A percentile compares a stretch with the other conserved stretches of the same genome.
Evolutionary conservation across 2,113 vertebrate species (phyloP).

Genomic region (Bucco capensis): DNA sequence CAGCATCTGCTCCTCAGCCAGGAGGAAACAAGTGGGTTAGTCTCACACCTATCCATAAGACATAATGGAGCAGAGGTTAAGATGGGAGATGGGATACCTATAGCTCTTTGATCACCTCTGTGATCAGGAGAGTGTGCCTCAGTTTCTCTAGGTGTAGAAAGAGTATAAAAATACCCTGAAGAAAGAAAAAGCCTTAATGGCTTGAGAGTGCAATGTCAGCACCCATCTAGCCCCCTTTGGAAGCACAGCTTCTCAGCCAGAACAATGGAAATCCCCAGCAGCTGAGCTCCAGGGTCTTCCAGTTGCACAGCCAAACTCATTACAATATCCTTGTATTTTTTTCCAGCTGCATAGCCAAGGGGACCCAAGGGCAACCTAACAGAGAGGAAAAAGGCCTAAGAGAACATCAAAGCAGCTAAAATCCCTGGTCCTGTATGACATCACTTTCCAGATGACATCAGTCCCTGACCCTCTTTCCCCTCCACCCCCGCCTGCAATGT

Average conservation of each 20-base stretch:
- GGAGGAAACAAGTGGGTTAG: not conserved
- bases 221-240: constrained; percentile 11
- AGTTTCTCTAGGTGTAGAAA: not conserved
- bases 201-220: constrained; percentile 24
- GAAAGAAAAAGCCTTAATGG: not conserved
- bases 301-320: constrained; percentile 21
- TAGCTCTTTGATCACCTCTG: not conserved
- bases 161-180: not conserved
- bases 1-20: not conserved
- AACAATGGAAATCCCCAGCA: constrained; percentile 43
- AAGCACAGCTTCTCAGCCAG: not conserved
- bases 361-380: constrained; percentile 10
- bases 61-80: not conserved
- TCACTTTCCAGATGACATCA: constrained; percentile 66
- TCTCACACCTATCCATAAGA: not conserved
- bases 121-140: not conserved
- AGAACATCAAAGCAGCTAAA: constrained; percentile 37
- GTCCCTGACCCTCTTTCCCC: constrained; percentile 16
- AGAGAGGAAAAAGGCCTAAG: constrained; percentile 53
- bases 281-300: not conserved
- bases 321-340: constrained; percentile 37
- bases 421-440: constrained; percentile 47
- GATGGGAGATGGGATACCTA: not conserved
- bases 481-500: constrained; percentile 27
- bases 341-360: constrained; percentile 45